A percentile compares a stretch with the other conserved stretches of the same genome.
Evolutionary conservation across 2,797 vertebrate genomes (phyloP).

Genomic region (Dipus sagitta): DNA sequence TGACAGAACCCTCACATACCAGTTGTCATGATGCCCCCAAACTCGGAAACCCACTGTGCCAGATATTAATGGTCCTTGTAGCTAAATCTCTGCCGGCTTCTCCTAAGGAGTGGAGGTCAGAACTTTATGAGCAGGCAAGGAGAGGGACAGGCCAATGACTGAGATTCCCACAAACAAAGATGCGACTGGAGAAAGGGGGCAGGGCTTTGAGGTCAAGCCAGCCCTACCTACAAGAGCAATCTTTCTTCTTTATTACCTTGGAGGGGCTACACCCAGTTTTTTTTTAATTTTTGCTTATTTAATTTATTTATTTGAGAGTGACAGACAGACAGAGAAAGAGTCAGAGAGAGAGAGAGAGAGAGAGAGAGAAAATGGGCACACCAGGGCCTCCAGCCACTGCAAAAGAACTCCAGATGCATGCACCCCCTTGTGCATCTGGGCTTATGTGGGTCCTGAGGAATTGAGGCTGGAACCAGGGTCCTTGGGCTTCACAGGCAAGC

Average conservation of each 20-base stretch:
- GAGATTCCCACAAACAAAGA: background rate
- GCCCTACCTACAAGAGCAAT: no score
- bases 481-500: no score
- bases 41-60: background rate
- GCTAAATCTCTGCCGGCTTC: background rate
- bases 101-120: background rate
- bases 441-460: no score
- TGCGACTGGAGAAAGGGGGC: background rate
- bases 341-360: no score
- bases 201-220: background rate
- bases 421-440: no score
- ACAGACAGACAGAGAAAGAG: no score
- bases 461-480: no score
- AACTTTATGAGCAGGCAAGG: background rate
- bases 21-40: background rate
- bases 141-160: background rate
- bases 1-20: accelerated
- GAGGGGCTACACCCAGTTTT: background rate
- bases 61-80: background rate
- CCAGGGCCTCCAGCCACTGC: no score
- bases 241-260: background rate
- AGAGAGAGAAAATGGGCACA: no score
- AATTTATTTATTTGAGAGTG: no score
- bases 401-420: no score
- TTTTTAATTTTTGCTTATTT: no score